A percentile compares a stretch with the other conserved stretches of the same genome.
These are phyloP conservation scores for Sitta europaea DNA, from an alignment of 2,113 vertebrate genomes.

Conservation along the genomic window DNA sequence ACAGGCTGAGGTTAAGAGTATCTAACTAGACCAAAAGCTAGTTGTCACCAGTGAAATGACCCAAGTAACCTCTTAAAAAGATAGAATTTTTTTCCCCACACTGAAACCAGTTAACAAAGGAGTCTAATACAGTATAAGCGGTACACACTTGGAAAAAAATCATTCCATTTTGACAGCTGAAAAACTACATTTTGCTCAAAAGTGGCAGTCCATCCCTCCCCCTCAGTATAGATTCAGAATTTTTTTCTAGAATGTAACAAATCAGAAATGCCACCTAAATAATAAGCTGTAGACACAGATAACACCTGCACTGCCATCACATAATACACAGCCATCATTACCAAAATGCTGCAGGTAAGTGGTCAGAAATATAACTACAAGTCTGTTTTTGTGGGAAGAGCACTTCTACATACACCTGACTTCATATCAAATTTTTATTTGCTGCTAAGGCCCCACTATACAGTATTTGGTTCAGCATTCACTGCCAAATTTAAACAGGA, in stretches of 20 bases:
- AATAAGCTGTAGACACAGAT: not conserved
- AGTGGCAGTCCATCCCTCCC: not conserved
- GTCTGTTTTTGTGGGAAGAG: not conserved
- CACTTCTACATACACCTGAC: too few relatives aligned
- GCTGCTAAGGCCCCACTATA: not conserved
- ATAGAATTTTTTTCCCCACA: not conserved
- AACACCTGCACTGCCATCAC: not conserved
- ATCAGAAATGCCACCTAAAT: not conserved
- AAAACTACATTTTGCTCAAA: not conserved
- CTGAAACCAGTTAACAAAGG: not conserved
- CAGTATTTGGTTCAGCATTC: not conserved
- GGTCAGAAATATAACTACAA: not conserved
- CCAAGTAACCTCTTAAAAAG: not conserved
- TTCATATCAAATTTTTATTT: not conserved
- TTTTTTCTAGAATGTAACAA: not conserved
- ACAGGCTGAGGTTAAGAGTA: not conserved
- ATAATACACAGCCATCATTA: not conserved
- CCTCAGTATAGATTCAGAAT: not conserved
- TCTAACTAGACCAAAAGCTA: not conserved
- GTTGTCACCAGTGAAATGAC: not conserved
- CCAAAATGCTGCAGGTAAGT: not conserved
- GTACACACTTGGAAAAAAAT: not conserved
- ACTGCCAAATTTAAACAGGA: not conserved
- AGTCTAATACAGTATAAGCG: not conserved
- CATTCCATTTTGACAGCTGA: not conserved